Base-by-base conservation (phyloP, 2,797 vertebrate species). In the Austrolebias charrua region DNA sequence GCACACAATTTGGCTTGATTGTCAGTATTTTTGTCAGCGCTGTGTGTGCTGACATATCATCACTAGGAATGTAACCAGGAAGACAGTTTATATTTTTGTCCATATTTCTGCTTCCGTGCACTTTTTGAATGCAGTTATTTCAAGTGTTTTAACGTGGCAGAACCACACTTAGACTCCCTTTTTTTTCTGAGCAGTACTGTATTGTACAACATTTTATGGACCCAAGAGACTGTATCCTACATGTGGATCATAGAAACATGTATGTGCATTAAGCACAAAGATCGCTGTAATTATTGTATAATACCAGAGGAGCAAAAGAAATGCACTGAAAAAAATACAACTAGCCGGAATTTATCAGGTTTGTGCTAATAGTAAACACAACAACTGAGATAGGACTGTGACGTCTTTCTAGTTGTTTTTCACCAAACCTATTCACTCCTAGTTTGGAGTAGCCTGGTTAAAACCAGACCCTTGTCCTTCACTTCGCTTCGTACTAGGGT, bases 1-100 rank as follows among this genome's bases (percentile, higher is more conserved):
- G 69, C 66, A 64, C 67, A 67, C 45, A 46, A 79, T 63, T 73
- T 33, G 56, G 53, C 55, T 64, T 31, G n/a, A 1, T 48, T 38
- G 57, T 66, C 48, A 67, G 43, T 46, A 6, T 66, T 70, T 69
- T 63, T 59, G 38, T 59, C 55, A 28, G 16, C 49, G 59, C 29
- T 33, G 13, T 66, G 54, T 59, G 55, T 55, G n/a, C 72, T 15
- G 15, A 61, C 59, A 52, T 52, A 31, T 8, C 55, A 55, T 79
- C 57, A 71, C 48, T 16, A 24, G 60, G 14, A 57, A 68, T 57
- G 8, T 55, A 80, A 59, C 61, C 54, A 55, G 35, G 10, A 69
- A 63, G 42, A 63, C 31, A 18, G 24, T 71, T 42, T 40, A 43
- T 49, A 4, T 59, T 12, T 60, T 35, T 69, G 29, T 66, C 40